Conservation (phyloP, 2,888 invertebrate species). For the Philereme transversata region DNA sequence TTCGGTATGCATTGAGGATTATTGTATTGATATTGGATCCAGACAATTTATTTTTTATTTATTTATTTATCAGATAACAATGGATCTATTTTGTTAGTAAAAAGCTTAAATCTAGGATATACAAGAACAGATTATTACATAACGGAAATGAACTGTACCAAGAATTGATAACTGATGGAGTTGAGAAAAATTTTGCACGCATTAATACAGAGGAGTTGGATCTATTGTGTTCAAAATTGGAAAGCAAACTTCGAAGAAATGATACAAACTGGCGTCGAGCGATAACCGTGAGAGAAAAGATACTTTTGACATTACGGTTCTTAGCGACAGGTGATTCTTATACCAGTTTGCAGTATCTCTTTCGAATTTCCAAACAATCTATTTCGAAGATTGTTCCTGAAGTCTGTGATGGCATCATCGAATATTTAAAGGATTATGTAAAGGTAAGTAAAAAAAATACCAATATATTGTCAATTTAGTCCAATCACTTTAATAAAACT, state of each 20-base stretch:
- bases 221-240: constrained; percentile 37
- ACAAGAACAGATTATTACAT: no score
- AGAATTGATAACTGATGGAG: constrained; percentile 8
- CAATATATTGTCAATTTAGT: constrained; percentile 32
- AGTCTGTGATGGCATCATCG: constrained; percentile 39
- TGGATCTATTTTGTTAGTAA: no score
- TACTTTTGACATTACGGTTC: constrained; percentile 37
- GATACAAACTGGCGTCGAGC: constrained; percentile 39
- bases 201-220: constrained; percentile 38
- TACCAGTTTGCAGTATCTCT: no score
- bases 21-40: no score
- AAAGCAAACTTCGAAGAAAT: constrained; percentile 25
- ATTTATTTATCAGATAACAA: no score
- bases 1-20: no score
- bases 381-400: constrained; percentile 38
- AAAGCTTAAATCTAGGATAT: no score
- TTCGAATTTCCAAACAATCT: constrained; percentile 35
- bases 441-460: constrained; percentile 39
- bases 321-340: constrained; percentile 42
- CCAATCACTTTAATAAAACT: constrained; percentile 7
- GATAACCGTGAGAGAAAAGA: constrained; percentile 39
- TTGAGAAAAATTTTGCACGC: constrained; percentile 38
- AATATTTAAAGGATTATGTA: constrained; percentile 34
- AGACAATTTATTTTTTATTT: no score
- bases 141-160: constrained; percentile 11